These are phyloP conservation scores for Odiellus spinosus DNA, from an alignment of 2,888 invertebrate genomes.

Conservation along the genomic window DNA sequence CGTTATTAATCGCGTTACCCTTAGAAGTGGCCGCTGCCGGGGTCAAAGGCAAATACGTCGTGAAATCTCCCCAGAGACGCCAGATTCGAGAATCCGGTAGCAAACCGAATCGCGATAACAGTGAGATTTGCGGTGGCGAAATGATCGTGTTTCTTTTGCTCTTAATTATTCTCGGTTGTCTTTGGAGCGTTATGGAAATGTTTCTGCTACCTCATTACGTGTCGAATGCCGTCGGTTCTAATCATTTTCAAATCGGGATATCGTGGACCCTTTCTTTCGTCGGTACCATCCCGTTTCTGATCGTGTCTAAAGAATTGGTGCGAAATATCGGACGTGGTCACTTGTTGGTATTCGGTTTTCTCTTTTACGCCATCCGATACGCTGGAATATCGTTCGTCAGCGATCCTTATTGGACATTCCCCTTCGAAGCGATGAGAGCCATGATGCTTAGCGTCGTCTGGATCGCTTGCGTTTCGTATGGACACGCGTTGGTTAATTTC, in stretches of 20 bases:
- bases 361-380: constrained; percentile 17
- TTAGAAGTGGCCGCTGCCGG: constrained; percentile 16
- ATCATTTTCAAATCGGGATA: constrained; percentile 13
- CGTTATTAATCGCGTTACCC: constrained; percentile 18
- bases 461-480: constrained; percentile 17
- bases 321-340: constrained; percentile 17
- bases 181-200: constrained; percentile 65
- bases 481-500: constrained; percentile 39
- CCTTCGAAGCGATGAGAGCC: constrained; percentile 19
- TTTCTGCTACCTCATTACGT: constrained; percentile 39
- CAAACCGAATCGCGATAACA: constrained; percentile 1
- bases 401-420: constrained; percentile 14
- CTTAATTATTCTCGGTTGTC: constrained; percentile 50
- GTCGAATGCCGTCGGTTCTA: constrained; percentile 10
- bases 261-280: constrained; percentile 8
- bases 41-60: constrained; percentile 7
- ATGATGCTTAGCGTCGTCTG: constrained; percentile 17
- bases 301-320: constrained; percentile 16
- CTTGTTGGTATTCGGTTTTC: constrained; percentile 15
- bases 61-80: too few relatives aligned
- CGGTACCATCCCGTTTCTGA: constrained; percentile 12
- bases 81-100: too few relatives aligned
- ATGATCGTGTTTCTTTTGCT: constrained; percentile 25
- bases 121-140: constrained; percentile 10
- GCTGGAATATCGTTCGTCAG: constrained; percentile 26